phyloP scores from a whole-genome alignment of 1,140 invertebrate species.

The Pissodes strobi region DNA sequence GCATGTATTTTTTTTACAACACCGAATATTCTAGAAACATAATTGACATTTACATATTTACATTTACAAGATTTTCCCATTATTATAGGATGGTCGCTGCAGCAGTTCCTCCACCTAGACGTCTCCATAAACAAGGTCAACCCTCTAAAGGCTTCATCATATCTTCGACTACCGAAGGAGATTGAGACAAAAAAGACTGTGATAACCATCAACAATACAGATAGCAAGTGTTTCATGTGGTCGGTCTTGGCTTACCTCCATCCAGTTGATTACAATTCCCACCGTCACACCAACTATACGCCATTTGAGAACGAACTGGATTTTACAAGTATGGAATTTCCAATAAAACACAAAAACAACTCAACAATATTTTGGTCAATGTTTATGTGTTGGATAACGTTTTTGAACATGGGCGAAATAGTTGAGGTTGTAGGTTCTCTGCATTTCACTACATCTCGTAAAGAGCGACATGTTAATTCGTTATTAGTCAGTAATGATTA shows the following conservation, averaged over 20 bases:
- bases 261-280: conserved; percentile 41
- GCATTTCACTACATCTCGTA: conserved; percentile 46
- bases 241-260: conserved; percentile 48
- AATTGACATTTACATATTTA: too few relatives aligned
- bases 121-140: conserved; percentile 40
- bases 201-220: conserved; percentile 52
- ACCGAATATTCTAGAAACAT: too few relatives aligned
- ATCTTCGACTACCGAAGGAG: conserved; percentile 45
- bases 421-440: conserved; percentile 44
- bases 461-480: conserved; percentile 46
- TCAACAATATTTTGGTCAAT: conserved; percentile 52
- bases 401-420: conserved; percentile 28
- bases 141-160: conserved; percentile 47
- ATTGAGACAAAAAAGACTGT: conserved; percentile 52
- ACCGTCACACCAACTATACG: conserved; percentile 28
- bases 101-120: conserved; percentile 11
- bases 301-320: conserved; percentile 40
- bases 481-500: conserved; percentile 36
- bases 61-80: conserved; percentile 4
- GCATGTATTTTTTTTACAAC: too few relatives aligned
- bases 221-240: conserved; percentile 53
- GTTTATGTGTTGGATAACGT: conserved; percentile 45
- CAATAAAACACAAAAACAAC: conserved; percentile 51
- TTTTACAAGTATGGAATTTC: conserved; percentile 53
- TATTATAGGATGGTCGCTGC: conserved; percentile 15